These are phyloP conservation scores for Piezodorus guildinii DNA, from an alignment of 1,140 invertebrate genomes.

Conservation along the genomic window DNA sequence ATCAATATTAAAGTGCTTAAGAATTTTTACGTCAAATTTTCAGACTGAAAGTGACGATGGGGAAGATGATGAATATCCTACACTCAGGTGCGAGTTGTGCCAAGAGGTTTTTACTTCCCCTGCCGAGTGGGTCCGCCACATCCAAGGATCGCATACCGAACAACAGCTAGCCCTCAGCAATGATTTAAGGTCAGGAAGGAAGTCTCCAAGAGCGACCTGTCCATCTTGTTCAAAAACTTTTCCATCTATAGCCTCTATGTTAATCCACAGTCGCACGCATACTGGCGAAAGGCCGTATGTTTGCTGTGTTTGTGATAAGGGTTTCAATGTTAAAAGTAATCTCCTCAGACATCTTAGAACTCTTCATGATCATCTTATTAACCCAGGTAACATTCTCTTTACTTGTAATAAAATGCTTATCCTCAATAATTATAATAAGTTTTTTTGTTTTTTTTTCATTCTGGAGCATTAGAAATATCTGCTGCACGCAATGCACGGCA, in stretches of 20 bases:
- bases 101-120: slow-evolving; percentile 69
- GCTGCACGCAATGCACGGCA: no score
- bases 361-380: slow-evolving; percentile 29
- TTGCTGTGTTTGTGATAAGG: slow-evolving; percentile 60
- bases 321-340: slow-evolving; percentile 67
- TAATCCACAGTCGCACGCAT: slow-evolving; percentile 39
- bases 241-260: slow-evolving; percentile 62
- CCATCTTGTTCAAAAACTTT: slow-evolving; percentile 60
- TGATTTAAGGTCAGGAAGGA: slow-evolving; percentile 30
- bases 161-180: slow-evolving; percentile 69
- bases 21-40: not conserved
- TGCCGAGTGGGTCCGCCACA: slow-evolving; percentile 71
- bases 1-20: not conserved
- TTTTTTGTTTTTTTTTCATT: no score
- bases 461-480: no score
- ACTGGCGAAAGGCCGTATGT: slow-evolving; percentile 50
- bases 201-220: slow-evolving; percentile 33
- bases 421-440: no score
- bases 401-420: no score
- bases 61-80: slow-evolving; percentile 48
- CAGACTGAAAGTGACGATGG: slow-evolving; percentile 42
- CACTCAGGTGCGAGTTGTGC: slow-evolving; percentile 64
- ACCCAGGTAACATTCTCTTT: slow-evolving; percentile 15
- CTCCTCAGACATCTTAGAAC: slow-evolving; percentile 57
- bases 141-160: slow-evolving; percentile 69